Evolutionary conservation across 2,113 vertebrate genomes (phyloP), one percentile per base, ranked within the genome.

Genomic region (Mesoclemmys tuberculata): DNA sequence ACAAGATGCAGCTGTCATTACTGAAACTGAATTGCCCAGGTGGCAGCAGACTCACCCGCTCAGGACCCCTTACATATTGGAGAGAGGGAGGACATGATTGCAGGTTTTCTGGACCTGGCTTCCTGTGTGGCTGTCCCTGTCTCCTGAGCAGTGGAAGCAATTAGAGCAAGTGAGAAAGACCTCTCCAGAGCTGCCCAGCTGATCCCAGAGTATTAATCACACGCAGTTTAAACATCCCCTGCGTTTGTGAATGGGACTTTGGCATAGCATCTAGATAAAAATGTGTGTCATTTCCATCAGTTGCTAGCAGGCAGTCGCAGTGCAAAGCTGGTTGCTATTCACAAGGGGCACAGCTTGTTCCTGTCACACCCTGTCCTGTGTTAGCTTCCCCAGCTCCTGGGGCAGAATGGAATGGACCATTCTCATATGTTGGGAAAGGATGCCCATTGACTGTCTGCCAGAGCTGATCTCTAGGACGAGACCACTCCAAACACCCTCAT

Each of bases 361-460:
- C 52, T 22, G 46, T 94, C 92, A 26, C 22, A 44, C 14, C 79
- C 74, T 91, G 79, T 91, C 68, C 93, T 82, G 12, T 49, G 68
- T 68, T 82, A 38, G 51, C 35, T 41, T 41, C 0, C 7, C 29
- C 58, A 46, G 54, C 26, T 74, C 38, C 75, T 84, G 0, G 0
- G 56, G 16, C 35, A 80, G 54, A 75, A 84, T 71, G 79, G 91
- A 78, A 90, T 38, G 85, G 58, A 18, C 87, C 80, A 58, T 5
- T 18, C 8, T 58, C 52, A 78, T 8, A 44, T 84, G 68, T 79
- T 51, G 26, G 68, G 74, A 86, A 3, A 1, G 79, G 88, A 75
- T 85, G 87, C 81, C 91, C n/a, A 14, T 8, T 49, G 11, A 29
- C n/a, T 0, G 2, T 55, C 54, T 19, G 61, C 80, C 85, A 51